These are phyloP conservation scores for Catharus minimus DNA, from an alignment of 2,113 vertebrate genomes.

Conservation along the genomic window DNA sequence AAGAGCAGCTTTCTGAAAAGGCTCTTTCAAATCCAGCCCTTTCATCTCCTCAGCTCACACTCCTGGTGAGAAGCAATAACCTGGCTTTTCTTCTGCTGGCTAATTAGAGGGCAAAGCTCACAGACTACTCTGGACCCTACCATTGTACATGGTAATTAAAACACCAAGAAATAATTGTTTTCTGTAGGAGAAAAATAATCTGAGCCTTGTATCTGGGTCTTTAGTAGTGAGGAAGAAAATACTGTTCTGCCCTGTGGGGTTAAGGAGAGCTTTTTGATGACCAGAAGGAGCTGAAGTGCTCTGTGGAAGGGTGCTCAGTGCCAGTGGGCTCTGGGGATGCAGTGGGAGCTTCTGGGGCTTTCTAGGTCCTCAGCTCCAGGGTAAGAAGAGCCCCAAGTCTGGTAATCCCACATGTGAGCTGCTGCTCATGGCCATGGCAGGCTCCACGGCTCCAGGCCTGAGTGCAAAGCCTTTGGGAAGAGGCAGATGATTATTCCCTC, in stretches of 20 bases:
- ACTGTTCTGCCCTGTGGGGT: neutral
- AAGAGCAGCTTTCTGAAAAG: neutral
- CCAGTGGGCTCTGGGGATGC: neutral
- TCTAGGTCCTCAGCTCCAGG: neutral
- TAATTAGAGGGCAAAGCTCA: slow-evolving; percentile 62
- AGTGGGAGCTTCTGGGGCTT: neutral
- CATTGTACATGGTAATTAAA: slow-evolving; percentile 52
- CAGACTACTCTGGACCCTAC: neutral
- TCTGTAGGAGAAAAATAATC: neutral
- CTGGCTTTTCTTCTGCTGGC: slow-evolving; percentile 41
- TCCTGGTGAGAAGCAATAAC: slow-evolving; percentile 36
- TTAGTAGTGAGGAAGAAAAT: neutral
- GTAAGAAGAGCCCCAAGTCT: neutral
- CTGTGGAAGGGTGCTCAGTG: neutral
- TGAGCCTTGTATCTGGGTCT: neutral
- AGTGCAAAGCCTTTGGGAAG: neutral
- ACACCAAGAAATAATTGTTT: slow-evolving; percentile 19
- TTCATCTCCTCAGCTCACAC: slow-evolving; percentile 38
- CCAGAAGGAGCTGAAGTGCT: neutral
- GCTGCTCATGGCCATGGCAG: accelerated
- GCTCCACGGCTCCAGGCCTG: accelerated
- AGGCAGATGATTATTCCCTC: neutral
- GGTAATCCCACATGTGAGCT: neutral
- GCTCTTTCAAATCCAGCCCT: slow-evolving; percentile 46
- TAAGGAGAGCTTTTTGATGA: neutral